Evolutionary conservation across 2,113 vertebrate genomes (phyloP).

Genomic region (Ascaphus truei): DNA sequence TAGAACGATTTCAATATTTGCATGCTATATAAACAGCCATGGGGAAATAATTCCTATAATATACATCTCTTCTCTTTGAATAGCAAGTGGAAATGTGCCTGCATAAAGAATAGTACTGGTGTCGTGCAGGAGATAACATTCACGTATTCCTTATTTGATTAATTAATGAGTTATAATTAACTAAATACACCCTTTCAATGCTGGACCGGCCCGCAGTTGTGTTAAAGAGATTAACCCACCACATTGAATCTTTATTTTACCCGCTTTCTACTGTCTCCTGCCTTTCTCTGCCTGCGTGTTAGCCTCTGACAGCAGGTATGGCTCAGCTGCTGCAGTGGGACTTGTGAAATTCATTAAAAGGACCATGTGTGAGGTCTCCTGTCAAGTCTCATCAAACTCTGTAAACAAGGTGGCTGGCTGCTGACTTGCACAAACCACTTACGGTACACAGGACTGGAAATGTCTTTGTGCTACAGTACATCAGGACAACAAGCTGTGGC

Average conservation of each 20-base stretch:
- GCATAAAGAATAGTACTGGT: no score
- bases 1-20: no score
- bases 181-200: no score
- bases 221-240: background rate
- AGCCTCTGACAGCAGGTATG: conserved; percentile 3
- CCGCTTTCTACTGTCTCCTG: background rate
- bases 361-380: background rate
- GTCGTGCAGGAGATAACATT: no score
- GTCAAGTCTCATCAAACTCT: conserved; percentile 13
- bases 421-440: background rate
- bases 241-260: conserved; percentile 7
- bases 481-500: background rate
- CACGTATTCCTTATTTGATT: no score
- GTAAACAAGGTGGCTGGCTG: background rate
- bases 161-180: no score
- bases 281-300: background rate
- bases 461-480: background rate
- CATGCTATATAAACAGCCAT: no score
- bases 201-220: no score
- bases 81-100: no score
- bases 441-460: background rate
- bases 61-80: no score
- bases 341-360: conserved; percentile 23
- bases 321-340: background rate
- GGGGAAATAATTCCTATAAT: no score